Conservation (phyloP, 2,113 vertebrate genomes). For the Mungos mungo region DNA sequence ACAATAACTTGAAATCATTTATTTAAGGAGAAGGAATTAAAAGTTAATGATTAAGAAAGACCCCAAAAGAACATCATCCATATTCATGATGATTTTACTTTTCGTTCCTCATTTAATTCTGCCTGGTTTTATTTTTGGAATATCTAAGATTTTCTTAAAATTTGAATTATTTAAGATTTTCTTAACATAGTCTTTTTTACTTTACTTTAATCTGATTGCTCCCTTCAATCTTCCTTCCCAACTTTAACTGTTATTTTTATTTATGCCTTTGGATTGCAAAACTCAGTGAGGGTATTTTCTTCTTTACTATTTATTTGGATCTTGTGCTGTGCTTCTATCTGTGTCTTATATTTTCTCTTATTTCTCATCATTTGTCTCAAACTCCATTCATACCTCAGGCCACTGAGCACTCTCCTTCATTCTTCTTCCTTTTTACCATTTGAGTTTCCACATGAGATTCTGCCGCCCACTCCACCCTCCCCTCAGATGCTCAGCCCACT, state of each 20-base stretch:
- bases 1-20: neutral
- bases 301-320: neutral
- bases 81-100: neutral
- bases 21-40: neutral
- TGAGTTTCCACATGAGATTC: neutral
- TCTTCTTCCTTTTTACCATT: neutral
- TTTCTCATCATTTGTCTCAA: neutral
- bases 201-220: neutral
- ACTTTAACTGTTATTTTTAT: constrained; percentile 35
- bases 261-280: neutral
- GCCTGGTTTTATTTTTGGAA: neutral
- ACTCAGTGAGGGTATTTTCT: neutral
- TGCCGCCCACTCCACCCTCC: neutral
- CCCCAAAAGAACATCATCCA: neutral
- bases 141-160: neutral
- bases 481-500: neutral
- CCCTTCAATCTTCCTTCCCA: neutral
- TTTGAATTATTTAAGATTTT: neutral
- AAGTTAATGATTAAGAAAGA: neutral
- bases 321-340: neutral
- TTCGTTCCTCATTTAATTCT: neutral
- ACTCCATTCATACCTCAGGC: neutral
- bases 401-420: neutral
- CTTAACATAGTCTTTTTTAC: neutral
- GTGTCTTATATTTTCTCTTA: neutral